phyloP scores from a whole-genome alignment of 2,888 invertebrate genomes.

The Trypoxylon attenuatum region DNA sequence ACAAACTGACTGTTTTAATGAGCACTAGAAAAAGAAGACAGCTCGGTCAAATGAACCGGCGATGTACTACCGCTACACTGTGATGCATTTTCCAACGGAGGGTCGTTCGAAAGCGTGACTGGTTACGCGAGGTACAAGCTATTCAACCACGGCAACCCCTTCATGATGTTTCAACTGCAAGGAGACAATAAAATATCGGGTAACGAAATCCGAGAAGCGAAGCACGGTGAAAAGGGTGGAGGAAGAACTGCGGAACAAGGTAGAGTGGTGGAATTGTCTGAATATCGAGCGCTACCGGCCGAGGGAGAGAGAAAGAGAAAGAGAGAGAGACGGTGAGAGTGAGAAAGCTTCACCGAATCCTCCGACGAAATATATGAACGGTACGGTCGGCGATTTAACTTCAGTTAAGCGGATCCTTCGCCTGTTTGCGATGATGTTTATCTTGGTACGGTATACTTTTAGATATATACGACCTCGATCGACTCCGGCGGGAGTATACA shows the following conservation, averaged over 20 bases:
- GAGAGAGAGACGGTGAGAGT: too few species aligned
- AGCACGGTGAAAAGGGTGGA: not conserved
- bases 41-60: too few species aligned
- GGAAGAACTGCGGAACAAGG: slow-evolving; percentile 2
- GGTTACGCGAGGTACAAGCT: too few species aligned
- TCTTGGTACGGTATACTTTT: too few species aligned
- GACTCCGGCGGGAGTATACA: too few species aligned
- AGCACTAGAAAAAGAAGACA: slow-evolving; percentile 17
- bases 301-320: not conserved
- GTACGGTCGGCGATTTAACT: not conserved
- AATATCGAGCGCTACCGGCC: slow-evolving; percentile 1
- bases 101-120: too few species aligned
- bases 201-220: slow-evolving; percentile 23
- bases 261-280: not conserved
- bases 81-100: too few species aligned
- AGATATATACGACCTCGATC: too few species aligned
- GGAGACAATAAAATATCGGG: slow-evolving; percentile 46
- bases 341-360: too few species aligned
- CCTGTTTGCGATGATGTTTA: not conserved
- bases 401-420: not conserved
- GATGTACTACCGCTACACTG: too few species aligned
- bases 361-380: not conserved
- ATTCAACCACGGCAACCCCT: not conserved
- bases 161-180: slow-evolving; percentile 7
- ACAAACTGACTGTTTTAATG: slow-evolving; percentile 24